These are phyloP conservation scores for Ochropacha duplaris DNA, from an alignment of 2,888 invertebrate genomes.

Conservation along the genomic window DNA sequence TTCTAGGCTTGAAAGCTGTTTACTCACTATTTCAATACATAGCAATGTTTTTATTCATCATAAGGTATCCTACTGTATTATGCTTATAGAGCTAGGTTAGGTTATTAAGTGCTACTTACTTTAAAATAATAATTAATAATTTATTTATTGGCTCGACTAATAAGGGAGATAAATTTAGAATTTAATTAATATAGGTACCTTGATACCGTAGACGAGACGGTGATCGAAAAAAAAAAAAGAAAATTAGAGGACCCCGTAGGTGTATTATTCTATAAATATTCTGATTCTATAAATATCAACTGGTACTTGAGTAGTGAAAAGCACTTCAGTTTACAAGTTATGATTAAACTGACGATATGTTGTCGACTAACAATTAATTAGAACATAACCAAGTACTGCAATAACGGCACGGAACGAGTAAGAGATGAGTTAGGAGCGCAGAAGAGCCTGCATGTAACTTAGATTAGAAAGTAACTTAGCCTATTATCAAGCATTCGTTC, in stretches of 20 bases:
- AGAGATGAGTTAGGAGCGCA: slow-evolving; percentile 48
- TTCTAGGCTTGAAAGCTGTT: neutral
- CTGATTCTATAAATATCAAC: neutral
- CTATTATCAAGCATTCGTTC: slow-evolving; percentile 8
- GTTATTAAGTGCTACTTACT: no score
- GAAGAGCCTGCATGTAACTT: slow-evolving; percentile 43
- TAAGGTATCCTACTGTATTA: no score
- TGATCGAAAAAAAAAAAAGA: no score
- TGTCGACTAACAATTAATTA: slow-evolving; percentile 65
- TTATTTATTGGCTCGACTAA: no score
- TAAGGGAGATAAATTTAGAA: no score
- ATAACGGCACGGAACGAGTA: slow-evolving; percentile 50
- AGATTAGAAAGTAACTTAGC: slow-evolving; percentile 50
- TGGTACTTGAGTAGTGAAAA: slow-evolving; percentile 13
- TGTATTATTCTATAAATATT: no score
- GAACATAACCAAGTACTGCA: slow-evolving; percentile 52
- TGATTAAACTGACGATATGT: slow-evolving; percentile 66
- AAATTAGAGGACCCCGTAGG: no score
- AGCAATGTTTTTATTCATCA: no score
- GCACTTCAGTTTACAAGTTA: slow-evolving; percentile 44
- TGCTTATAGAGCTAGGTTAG: neutral
- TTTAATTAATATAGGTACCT: no score
- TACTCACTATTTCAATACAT: neutral
- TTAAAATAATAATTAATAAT: no score
- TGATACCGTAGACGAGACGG: no score